A percentile compares a stretch with the other conserved stretches of the same genome.
Evolutionary conservation across 2,888 invertebrate genomes (phyloP).

Genomic region (Microctonus hyperodae): DNA sequence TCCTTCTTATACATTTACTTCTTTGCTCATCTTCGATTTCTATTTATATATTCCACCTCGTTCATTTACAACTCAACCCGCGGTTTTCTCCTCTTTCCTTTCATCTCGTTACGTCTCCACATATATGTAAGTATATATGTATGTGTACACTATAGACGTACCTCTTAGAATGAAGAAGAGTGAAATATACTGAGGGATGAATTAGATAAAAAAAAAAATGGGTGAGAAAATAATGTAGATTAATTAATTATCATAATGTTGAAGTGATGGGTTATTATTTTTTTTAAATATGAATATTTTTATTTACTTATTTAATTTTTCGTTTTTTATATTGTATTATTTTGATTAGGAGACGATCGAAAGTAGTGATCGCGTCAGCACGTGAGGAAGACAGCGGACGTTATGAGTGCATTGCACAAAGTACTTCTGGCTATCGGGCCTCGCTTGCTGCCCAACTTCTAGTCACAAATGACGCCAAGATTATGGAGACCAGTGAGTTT

Average conservation of each 20-base stretch:
- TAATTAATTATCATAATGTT: too few relatives aligned
- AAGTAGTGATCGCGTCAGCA: conserved; percentile 79
- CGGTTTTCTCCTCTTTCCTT: conserved; percentile 54
- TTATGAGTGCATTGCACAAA: conserved; percentile 84
- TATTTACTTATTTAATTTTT: too few relatives aligned
- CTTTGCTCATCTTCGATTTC: conserved; percentile 48
- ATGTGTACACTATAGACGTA: conserved; percentile 27
- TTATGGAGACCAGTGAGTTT: conserved; percentile 67
- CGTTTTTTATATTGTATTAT: conserved; percentile 7
- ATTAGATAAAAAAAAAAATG: too few relatives aligned
- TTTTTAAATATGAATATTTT: too few relatives aligned
- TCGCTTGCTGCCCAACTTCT: conserved; percentile 66
- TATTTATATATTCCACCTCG: conserved; percentile 61
- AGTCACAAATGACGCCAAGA: conserved; percentile 63
- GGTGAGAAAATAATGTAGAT: too few relatives aligned
- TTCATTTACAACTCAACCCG: conserved; percentile 45
- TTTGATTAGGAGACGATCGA: conserved; percentile 78
- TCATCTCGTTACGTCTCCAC: conserved; percentile 59
- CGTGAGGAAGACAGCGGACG: conserved; percentile 77
- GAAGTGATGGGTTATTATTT: too few relatives aligned
- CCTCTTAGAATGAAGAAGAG: conserved; percentile 18
- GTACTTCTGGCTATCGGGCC: conserved; percentile 70
- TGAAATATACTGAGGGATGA: conserved; percentile 17
- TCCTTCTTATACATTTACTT: conserved; percentile 24
- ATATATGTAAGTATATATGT: conserved; percentile 38